phyloP scores from a whole-genome alignment of 2,797 vertebrate genomes.

The Manis pentadactyla region DNA sequence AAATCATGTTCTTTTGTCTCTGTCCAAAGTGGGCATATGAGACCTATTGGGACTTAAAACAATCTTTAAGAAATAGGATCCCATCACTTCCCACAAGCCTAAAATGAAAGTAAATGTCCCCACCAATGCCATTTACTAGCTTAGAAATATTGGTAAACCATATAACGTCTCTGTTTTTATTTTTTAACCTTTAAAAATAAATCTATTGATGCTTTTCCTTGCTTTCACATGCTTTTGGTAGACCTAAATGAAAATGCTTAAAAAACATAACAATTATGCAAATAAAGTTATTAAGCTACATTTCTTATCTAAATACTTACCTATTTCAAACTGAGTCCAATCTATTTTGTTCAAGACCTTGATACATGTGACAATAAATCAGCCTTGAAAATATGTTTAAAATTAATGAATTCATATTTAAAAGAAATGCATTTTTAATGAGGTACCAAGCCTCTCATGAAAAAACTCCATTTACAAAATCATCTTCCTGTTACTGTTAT shows the following conservation, averaged over 20 bases:
- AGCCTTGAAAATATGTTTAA: constrained; percentile 5
- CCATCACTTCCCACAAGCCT: background rate
- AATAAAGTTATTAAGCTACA: background rate
- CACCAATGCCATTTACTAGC: background rate
- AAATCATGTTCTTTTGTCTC: background rate
- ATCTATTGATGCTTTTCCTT: background rate
- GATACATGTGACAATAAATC: background rate
- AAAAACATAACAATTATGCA: constrained; percentile 19
- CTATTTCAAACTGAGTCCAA: background rate
- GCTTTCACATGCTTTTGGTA: background rate
- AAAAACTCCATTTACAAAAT: background rate
- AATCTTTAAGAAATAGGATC: background rate
- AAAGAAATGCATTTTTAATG: background rate
- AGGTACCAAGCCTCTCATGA: background rate
- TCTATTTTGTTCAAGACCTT: background rate
- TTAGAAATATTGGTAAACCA: background rate
- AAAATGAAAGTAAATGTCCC: background rate
- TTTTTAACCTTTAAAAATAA: background rate
- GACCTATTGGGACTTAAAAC: background rate
- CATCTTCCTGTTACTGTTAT: background rate
- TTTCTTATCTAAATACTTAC: no score
- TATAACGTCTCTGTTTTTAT: background rate
- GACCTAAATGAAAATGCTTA: background rate
- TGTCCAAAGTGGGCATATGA: background rate
- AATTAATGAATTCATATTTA: background rate